phyloP scores from a whole-genome alignment of 2,888 invertebrate species.

The Drosophila demipolita region DNA sequence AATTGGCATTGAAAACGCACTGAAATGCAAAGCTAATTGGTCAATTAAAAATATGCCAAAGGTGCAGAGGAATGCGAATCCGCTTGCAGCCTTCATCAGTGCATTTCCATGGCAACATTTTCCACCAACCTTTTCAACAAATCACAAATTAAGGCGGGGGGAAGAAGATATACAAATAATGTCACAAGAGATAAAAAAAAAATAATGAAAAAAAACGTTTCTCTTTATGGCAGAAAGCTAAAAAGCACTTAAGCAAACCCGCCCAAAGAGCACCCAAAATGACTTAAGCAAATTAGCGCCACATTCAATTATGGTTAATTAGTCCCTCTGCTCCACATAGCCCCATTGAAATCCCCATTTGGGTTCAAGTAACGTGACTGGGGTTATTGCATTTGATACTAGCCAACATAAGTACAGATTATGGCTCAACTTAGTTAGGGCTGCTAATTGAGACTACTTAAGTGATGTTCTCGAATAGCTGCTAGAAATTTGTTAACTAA shows the following conservation, averaged over 20 bases:
- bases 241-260: conserved; percentile 33
- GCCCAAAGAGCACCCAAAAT: conserved; percentile 18
- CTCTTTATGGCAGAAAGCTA: conserved; percentile 36
- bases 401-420: not conserved
- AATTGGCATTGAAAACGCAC: conserved; percentile 56
- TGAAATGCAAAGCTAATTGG: conserved; percentile 62
- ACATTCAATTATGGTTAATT: conserved; percentile 72
- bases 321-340: conserved; percentile 35
- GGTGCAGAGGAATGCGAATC: not conserved
- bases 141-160: not conserved
- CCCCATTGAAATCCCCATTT: conserved; percentile 1
- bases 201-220: not conserved
- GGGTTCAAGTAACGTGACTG: not conserved
- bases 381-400: not conserved
- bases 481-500: not conserved
- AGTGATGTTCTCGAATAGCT: not conserved
- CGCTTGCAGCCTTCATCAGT: conserved; percentile 35
- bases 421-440: not conserved
- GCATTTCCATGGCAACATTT: conserved; percentile 53
- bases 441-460: not conserved
- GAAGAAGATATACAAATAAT: conserved; percentile 1
- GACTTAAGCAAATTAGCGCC: conserved; percentile 66
- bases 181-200: not conserved
- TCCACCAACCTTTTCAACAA: conserved; percentile 1
- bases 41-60: conserved; percentile 25